phyloP scores from a whole-genome alignment of 2,888 invertebrate genomes.

The Scrobipalpa costella region DNA sequence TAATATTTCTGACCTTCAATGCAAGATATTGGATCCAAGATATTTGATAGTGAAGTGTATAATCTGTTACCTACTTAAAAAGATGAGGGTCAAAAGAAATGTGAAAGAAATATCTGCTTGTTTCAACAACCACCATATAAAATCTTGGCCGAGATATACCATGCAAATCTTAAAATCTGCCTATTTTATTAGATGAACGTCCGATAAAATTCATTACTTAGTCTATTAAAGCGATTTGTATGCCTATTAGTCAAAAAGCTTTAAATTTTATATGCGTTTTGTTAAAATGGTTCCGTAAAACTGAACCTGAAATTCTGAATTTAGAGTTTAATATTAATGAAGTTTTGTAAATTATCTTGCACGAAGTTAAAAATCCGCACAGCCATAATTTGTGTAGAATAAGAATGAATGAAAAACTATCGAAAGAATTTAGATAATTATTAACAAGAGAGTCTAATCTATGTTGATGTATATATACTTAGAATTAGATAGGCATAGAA shows the following conservation, averaged over 20 bases:
- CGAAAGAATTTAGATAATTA: conserved; percentile 6
- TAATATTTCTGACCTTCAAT: no score
- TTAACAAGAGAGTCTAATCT: conserved; percentile 10
- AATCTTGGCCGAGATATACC: no score
- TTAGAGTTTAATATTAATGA: conserved; percentile 7
- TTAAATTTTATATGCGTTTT: conserved; percentile 20
- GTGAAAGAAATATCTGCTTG: no score
- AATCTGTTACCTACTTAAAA: no score
- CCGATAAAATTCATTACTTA: no score
- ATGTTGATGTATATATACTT: not conserved
- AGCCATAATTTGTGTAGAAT: not conserved
- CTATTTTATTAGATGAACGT: no score
- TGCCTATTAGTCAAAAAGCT: conserved; percentile 28
- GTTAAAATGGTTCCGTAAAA: conserved; percentile 22
- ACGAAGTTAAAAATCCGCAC: conserved; percentile 17
- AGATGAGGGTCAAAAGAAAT: no score
- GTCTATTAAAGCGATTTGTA: not conserved
- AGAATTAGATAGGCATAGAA: not conserved
- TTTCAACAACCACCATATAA: no score
- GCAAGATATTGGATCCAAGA: no score
- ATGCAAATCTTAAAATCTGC: no score
- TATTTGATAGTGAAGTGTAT: no score
- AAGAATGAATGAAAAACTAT: not conserved
- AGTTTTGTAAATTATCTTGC: conserved; percentile 7
- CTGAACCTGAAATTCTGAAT: conserved; percentile 4